These are phyloP conservation scores for Cynocephalus volans DNA, from an alignment of 2,113 vertebrate species.

Conservation along the genomic window DNA sequence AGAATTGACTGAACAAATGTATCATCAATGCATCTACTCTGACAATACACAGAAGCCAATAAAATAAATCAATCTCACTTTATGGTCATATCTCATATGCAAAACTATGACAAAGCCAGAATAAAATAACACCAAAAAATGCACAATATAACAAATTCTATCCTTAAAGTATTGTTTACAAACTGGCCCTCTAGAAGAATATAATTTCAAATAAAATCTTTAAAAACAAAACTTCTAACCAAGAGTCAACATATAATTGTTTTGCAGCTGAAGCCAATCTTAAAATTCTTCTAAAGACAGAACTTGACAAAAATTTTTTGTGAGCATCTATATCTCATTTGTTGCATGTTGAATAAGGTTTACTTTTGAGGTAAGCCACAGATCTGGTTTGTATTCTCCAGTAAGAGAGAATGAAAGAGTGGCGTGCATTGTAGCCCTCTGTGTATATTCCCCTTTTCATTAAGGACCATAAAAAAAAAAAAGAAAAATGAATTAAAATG, in stretches of 20 bases:
- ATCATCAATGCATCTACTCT: not conserved
- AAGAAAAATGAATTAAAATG: conserved; percentile 82
- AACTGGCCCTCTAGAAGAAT: not conserved
- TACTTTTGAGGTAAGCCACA: conserved; percentile 10
- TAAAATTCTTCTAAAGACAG: not conserved
- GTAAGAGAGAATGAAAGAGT: conserved; percentile 72
- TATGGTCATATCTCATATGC: not conserved
- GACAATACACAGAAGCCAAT: not conserved
- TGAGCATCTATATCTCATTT: not conserved
- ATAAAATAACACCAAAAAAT: not conserved
- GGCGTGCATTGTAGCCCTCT: conserved; percentile 60
- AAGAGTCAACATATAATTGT: not conserved
- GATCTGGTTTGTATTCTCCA: conserved; percentile 71
- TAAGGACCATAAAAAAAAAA: conserved; percentile 76
- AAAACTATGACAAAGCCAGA: not conserved
- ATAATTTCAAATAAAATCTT: not conserved
- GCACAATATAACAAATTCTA: not conserved
- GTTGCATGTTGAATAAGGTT: conserved; percentile 5
- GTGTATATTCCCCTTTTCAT: conserved; percentile 71
- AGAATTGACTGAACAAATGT: not conserved
- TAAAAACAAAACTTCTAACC: not conserved
- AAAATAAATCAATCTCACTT: not conserved
- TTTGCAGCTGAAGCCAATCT: not conserved
- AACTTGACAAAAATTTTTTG: conserved; percentile 34
- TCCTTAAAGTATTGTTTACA: not conserved